A percentile compares a stretch with the other conserved stretches of the same genome.
phyloP scores from a whole-genome alignment of 1,140 invertebrate species.

The Zaprionus camerounensis region DNA sequence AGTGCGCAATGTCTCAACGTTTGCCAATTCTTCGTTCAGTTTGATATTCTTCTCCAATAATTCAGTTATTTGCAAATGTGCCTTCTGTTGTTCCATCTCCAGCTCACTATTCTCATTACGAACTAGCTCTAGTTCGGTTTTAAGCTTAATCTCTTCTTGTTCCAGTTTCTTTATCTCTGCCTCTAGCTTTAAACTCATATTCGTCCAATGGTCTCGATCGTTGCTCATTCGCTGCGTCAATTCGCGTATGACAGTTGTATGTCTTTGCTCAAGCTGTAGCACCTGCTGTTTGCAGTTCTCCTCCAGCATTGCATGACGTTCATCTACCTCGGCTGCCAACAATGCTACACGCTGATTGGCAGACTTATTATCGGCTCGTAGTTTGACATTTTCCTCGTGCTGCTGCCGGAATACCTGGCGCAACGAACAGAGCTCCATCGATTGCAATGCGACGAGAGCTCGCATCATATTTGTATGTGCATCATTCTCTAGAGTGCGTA shows the following conservation, averaged over 20 bases:
- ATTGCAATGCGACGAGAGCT: conserved; percentile 86
- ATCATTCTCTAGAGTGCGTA: conserved; percentile 69
- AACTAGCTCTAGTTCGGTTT: conserved; percentile 85
- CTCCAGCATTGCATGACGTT: conserved; percentile 92
- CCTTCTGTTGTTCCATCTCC: conserved; percentile 72
- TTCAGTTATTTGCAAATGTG: conserved; percentile 82
- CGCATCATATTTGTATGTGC: conserved; percentile 79
- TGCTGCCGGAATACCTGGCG: conserved; percentile 88
- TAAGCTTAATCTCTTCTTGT: conserved; percentile 88
- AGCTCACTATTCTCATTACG: conserved; percentile 79
- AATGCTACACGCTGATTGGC: conserved; percentile 92
- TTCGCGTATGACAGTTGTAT: conserved; percentile 89
- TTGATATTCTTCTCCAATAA: conserved; percentile 82
- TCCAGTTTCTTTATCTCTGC: conserved; percentile 85
- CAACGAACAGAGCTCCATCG: conserved; percentile 86
- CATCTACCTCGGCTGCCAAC: conserved; percentile 95
- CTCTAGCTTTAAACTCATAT: conserved; percentile 86
- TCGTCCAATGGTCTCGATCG: conserved; percentile 89
- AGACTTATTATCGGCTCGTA: conserved; percentile 90
- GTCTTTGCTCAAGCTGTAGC: conserved; percentile 90
- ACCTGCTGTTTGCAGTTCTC: conserved; percentile 86
- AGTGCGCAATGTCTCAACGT: conserved; percentile 75
- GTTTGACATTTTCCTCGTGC: conserved; percentile 89
- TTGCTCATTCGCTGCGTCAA: conserved; percentile 87
- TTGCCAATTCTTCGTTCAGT: conserved; percentile 77